Base-by-base conservation (phyloP, 2,888 invertebrate species). In the Hyalella azteca region DNA sequence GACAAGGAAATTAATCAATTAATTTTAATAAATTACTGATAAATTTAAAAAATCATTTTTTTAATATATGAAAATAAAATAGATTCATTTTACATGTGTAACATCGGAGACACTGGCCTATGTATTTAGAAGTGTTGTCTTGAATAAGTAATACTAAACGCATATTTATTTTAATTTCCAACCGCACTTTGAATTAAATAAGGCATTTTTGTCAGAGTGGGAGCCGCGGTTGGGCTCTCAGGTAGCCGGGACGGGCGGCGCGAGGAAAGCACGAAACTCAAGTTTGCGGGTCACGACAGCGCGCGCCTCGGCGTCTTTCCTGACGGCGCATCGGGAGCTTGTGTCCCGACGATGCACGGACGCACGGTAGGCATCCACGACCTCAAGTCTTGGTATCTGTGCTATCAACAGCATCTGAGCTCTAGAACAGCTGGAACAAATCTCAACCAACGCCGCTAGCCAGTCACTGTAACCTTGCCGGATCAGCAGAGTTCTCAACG, bases 361-460 rank as follows among this genome's bases (percentile, higher is more conserved):
- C 66, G 36, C 66, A 66, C 66, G 66, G 66, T 66, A 66, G 66
- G 66, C 66, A 66, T 66, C 66, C 66, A 66, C 66, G 66, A 66
- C 66, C 66, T 29, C 66, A 29, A 66, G 66, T 39, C 36, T 66
- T 66, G 66, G 66, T 66, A 66, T 66, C 66, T 66, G 66, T 66
- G 29, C 66, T 66, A 66, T 66, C 66, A 66, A 66, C 66, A 66
- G 66, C 66, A 66, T 66, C 66, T 66, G 36, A 36, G 32, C 19
- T 32, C 66, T 66, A 66, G 36, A 54, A 29, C 29, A 29, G 22
- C 54, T 54, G 22, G 54, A 54, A 54, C 54, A 22, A 26, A 54
- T 26, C 54, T 54, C 11, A 54, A 54, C 54, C 11, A 54, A n/a
- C n/a, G n/a, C 26, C 29, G 26, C 54, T 54, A 7, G 54, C 22